A percentile compares a stretch with the other conserved stretches of the same genome.
Conservation (phyloP, 1,140 invertebrate genomes). For the Paralvinella palmiformis region DNA sequence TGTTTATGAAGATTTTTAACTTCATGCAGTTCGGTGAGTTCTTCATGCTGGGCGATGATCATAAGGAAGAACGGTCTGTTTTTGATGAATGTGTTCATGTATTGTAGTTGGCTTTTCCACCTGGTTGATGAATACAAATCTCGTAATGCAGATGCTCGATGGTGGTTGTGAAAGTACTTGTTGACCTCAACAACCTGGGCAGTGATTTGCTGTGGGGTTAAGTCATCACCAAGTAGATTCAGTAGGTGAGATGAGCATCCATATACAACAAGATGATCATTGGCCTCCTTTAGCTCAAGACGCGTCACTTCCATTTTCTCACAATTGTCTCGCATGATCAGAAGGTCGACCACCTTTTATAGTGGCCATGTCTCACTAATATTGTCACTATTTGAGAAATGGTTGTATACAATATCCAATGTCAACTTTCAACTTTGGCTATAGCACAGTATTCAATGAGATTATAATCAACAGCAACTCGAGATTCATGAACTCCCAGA, state of each 20-base stretch:
- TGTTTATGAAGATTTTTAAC: background rate
- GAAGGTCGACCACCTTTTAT: too few relatives aligned
- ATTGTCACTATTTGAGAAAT: too few relatives aligned
- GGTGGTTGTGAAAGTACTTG: slow-evolving; percentile 1
- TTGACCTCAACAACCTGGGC: background rate
- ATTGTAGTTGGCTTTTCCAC: slow-evolving; percentile 2
- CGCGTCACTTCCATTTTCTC: background rate
- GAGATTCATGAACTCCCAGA: too few relatives aligned
- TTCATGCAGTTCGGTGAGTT: background rate
- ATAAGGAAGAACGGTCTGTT: background rate
- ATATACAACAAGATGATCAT: slow-evolving; percentile 1
- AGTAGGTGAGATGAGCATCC: slow-evolving; percentile 9
- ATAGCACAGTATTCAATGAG: too few relatives aligned
- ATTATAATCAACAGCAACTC: too few relatives aligned
- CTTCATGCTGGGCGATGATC: background rate
- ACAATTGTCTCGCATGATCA: background rate
- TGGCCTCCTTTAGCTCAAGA: background rate
- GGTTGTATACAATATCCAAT: too few relatives aligned
- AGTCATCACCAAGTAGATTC: slow-evolving; percentile 1
- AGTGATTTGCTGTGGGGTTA: background rate
- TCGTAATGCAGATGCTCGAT: background rate
- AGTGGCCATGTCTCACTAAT: too few relatives aligned
- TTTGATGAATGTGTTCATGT: slow-evolving; percentile 2
- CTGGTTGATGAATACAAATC: background rate
- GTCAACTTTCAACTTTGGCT: too few relatives aligned